Evolutionary conservation across 2,113 vertebrate genomes (phyloP), one percentile per base, ranked within the genome.

Genomic region (Prionailurus viverrinus): DNA sequence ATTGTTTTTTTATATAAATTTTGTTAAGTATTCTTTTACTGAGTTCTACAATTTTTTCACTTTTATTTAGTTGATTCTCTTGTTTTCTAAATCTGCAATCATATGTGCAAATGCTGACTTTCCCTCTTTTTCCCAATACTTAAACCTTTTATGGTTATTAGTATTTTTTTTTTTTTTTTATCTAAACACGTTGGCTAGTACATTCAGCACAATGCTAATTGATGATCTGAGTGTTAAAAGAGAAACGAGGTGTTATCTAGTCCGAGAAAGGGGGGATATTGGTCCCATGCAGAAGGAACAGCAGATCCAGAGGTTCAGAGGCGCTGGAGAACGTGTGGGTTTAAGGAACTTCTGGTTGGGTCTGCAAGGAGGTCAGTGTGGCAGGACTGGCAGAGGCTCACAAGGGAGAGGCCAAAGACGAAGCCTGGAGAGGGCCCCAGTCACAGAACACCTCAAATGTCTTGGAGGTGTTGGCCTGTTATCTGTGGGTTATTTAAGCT

Each of bases 1-100:
- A 41, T 58, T 89, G 36, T 15, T 79, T 94, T 84, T 89, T 13
- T 83, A 41, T 65, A 91, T 91, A 88, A 48, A 88, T 82, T 93
- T 41, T 78, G 29, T 68, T 63, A 84, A 65, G 31, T 51, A 11
- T 39, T 89, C 36, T 91, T 39, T 86, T 55, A 71, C n/a, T 78
- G 81, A 95, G 63, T 39, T 91, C 61, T 87, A 13, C 11, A 66
- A 8, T 81, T 51, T 5, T 45, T 90, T 87, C 16, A 55, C 27
- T 58, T 41, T 89, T 78, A 73, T 79, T 63, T 1, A 79, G 12
- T 91, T 48, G 19, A 80, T 80, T 87, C 29, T 93, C n/a, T 63
- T 90, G 3, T 95, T 87, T 96, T 81, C 41, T n/a, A 91, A 58
- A n/a, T 81, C 45, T 33, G 41, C 33, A 85, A 7, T 82, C 33